Conservation (phyloP, 2,797 vertebrate species). For the Dendrocincla tyrannina region DNA sequence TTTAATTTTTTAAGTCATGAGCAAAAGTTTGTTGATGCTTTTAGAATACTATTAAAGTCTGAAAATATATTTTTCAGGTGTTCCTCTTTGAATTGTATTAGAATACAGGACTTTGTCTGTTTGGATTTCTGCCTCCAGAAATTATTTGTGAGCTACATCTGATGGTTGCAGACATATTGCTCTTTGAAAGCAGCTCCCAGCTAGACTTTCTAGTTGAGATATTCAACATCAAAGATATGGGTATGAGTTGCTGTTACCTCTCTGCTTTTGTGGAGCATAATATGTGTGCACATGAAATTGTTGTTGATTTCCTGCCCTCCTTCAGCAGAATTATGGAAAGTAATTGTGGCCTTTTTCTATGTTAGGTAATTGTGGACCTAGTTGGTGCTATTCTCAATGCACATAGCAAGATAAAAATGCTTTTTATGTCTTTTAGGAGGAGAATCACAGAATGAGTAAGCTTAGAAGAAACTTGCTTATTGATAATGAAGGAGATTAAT, state of each 20-base stretch:
- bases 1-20: not conserved
- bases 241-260: not conserved
- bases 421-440: not conserved
- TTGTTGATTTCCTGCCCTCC: not conserved
- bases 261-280: not conserved
- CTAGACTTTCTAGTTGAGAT: not conserved
- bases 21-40: not conserved
- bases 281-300: not conserved
- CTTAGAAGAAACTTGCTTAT: not conserved
- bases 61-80: not conserved
- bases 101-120: not conserved
- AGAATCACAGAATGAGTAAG: not conserved
- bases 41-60: not conserved
- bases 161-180: not conserved
- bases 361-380: not conserved
- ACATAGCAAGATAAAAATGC: not conserved
- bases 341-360: not conserved
- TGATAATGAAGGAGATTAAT: not conserved
- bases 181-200: not conserved
- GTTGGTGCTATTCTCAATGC: not conserved
- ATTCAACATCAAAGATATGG: fast-evolving
- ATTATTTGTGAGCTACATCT: not conserved
- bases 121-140: not conserved
- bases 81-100: not conserved
- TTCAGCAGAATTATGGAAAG: not conserved